phyloP scores from a whole-genome alignment of 1,140 invertebrate species.

The Drosophila orosa region DNA sequence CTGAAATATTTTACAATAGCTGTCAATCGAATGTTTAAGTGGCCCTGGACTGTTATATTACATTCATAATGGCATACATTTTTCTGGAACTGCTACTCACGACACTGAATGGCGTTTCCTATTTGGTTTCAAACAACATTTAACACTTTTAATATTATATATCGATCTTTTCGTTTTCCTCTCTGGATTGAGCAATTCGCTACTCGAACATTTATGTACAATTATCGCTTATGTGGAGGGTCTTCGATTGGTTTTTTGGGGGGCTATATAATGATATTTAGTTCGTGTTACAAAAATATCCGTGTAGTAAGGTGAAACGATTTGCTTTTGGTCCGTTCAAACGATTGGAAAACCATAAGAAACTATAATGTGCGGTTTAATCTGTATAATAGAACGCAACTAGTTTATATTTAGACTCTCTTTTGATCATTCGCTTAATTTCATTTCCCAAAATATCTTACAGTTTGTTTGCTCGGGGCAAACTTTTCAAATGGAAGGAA shows the following conservation, averaged over 20 bases:
- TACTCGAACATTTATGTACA: constrained; percentile 69
- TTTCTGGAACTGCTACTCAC: constrained; percentile 31
- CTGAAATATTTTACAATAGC: constrained; percentile 73
- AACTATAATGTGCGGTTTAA: constrained; percentile 35
- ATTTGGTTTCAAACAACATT: constrained; percentile 61
- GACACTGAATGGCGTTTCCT: constrained; percentile 25
- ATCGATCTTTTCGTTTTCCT: constrained; percentile 20
- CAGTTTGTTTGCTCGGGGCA: constrained; percentile 46
- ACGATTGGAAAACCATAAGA: constrained; percentile 55
- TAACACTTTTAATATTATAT: constrained; percentile 64
- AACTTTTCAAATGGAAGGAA: constrained; percentile 78
- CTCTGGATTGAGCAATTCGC: constrained; percentile 56
- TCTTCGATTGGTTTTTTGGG: constrained; percentile 28
- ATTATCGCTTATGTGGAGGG: constrained; percentile 63
- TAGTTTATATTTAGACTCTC: constrained; percentile 38
- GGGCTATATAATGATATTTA: constrained; percentile 20
- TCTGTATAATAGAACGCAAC: constrained; percentile 22
- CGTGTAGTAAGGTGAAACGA: constrained; percentile 37
- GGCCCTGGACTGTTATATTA: constrained; percentile 44
- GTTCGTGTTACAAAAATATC: constrained; percentile 59
- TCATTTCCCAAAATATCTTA: constrained; percentile 64
- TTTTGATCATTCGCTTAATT: constrained; percentile 56
- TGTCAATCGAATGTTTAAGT: constrained; percentile 28
- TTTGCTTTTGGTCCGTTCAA: constrained; percentile 71
- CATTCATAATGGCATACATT: constrained; percentile 35